Base-by-base conservation (phyloP, 2,888 invertebrate genomes). In the Pristionchus arcanus region DNA sequence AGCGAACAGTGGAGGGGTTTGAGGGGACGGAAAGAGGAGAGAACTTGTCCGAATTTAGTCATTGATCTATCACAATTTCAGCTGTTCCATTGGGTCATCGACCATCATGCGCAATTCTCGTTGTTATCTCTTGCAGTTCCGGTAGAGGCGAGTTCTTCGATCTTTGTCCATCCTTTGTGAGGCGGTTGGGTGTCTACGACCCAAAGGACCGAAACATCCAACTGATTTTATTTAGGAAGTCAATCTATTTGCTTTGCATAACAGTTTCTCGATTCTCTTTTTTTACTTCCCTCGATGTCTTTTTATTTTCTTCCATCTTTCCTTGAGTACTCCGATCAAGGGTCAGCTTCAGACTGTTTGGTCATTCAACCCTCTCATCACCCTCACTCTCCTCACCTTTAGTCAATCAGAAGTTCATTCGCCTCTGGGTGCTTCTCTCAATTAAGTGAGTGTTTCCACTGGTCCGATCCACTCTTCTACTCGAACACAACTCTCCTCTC, bases 1-100 rank as follows among this genome's bases (percentile, higher is more conserved):
- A 84, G 83, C 85, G 55, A 63, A 85, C 59, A 85, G 55, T 55
- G 83, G 55, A 85, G 85, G 63, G 85, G 85, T 55, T 59, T 59
- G 85, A 85, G 59, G n/a, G 28, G 55, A 59, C 25, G 59, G 16
- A 34, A 21, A 49, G 42, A 9, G 5, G 63, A 28, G 83, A 83
- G 49, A 74, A 74, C 74, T 74, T 74, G 31, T 19, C 74, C 37
- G 16, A 21, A 74, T 19, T 37, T 15, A 37, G 74, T 74, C 74
- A 7, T 74, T 16, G 31, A 71, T 71, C 34, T 28, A 63, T 63
- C 31, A 21, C 55, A 9, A 11, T 63, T 63, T 63, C 74, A 74
- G 74, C 74, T 74, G 74, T 74, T 74, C 74, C 37, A 37, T 37
- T 74, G 34, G 74, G 34, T 37, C 74, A 74, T 74, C 34, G 74